Evolutionary conservation across 2,888 invertebrate genomes (phyloP), one percentile per base, ranked within the genome.

Genomic region (Tetragnatha montana): DNA sequence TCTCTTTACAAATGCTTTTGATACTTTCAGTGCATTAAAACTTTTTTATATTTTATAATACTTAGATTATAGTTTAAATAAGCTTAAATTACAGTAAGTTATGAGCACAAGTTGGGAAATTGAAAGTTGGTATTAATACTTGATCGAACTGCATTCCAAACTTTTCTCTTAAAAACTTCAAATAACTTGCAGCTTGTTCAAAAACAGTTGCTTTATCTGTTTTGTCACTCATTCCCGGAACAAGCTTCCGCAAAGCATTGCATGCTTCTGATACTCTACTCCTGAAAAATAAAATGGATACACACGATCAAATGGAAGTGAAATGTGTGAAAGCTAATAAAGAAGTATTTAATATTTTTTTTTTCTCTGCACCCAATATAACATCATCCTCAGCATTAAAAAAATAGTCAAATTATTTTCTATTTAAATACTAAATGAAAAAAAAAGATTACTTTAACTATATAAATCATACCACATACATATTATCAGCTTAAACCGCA

Each of bases 161-260:
- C 14, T 88, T 88, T 0, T 83, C 71, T 91, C 93, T 93, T n/a
- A 93, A 92, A 92, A 93, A 73, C n/a, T 81, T 86, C 75, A 89
- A 79, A 70, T 89, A 89, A 8, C 35, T 71, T 3, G 93, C 93
- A 21, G 93, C 93, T 92, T 93, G 93, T 91, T 93, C 93, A 91
- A 93, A 93, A 81, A 93, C 93, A 22, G 93, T 93, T 21, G 93
- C 93, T 89, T 93, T 93, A 91, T 93, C 93, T 8, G 93, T 93
- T 91, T 93, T 93, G 19, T 93, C 93, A 14, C 93, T 93, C 92
- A 93, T 92, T 8, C 93, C 93, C 50, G 93, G 93, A 10, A 93
- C 93, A 21, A 93, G 91, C 87, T 92, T 92, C 49, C 93, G 91
- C 91, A 93, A 92, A 68, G 93, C 91, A 81, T 93, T 92, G 92